Percentiles rank a stretch among this genome's conserved stretches.
Conservation (phyloP, 2,888 invertebrate species). For the Eupithecia dodoneata region DNA sequence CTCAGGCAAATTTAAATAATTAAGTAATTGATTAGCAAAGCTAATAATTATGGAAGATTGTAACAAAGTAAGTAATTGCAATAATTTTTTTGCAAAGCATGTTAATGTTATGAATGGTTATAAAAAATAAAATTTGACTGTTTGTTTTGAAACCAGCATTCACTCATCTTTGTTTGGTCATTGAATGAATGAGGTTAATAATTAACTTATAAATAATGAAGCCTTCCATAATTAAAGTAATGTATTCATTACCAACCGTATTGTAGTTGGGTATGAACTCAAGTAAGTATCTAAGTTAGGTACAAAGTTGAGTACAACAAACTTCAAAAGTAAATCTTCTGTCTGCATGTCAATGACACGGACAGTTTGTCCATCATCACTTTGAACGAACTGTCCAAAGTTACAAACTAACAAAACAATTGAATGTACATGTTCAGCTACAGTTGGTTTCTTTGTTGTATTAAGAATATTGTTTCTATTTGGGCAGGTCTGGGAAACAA, state of each 20-base stretch:
- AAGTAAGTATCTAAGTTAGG: too few species aligned
- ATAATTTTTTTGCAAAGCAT: not conserved
- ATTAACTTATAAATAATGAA: not conserved
- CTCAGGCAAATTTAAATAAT: not conserved
- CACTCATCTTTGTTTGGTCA: not conserved
- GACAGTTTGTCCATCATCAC: not conserved
- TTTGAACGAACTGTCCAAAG: not conserved
- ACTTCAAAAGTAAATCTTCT: not conserved
- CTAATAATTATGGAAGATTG: not conserved
- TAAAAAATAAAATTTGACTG: not conserved
- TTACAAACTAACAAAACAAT: not conserved
- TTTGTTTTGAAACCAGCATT: not conserved
- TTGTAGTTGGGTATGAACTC: not conserved
- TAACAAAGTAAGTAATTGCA: not conserved
- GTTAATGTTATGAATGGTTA: not conserved
- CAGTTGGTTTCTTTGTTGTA: not conserved
- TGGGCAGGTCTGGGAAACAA: not conserved
- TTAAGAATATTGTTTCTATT: not conserved
- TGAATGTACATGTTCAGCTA: not conserved
- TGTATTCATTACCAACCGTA: not conserved
- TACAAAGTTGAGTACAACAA: not conserved
- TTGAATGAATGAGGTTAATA: not conserved
- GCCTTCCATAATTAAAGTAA: not conserved
- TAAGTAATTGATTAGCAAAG: not conserved
- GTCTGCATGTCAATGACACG: not conserved